These are phyloP conservation scores for Dromiciops gliroides DNA, from an alignment of 2,113 vertebrate genomes.

Conservation along the genomic window DNA sequence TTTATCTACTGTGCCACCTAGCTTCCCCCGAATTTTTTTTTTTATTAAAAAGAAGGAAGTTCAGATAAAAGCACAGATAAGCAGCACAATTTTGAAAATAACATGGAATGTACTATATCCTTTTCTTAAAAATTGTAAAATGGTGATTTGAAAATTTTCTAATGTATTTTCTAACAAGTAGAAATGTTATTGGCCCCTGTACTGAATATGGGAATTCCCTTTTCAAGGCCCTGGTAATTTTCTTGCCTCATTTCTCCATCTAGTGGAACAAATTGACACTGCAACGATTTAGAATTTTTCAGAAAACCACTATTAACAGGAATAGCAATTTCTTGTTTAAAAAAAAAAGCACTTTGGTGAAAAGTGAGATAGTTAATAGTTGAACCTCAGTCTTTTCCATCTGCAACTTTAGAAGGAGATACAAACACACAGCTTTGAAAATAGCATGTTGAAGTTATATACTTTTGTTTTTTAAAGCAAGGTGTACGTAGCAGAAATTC, in stretches of 20 bases:
- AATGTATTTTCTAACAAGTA: slow-evolving; percentile 11
- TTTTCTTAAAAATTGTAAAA: not conserved
- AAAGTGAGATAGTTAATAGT: not conserved
- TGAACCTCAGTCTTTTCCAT: not conserved
- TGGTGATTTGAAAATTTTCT: not conserved
- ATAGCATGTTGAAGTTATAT: not conserved
- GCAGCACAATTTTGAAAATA: not conserved
- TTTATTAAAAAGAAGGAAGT: too few species aligned
- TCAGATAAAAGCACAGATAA: not conserved
- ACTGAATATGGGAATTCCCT: not conserved
- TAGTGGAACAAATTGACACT: slow-evolving; percentile 50
- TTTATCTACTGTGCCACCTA: too few species aligned
- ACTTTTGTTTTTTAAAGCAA: not conserved
- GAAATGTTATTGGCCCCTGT: not conserved
- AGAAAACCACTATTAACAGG: not conserved
- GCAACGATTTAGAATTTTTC: slow-evolving; percentile 5
- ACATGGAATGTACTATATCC: not conserved
- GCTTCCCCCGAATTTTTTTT: too few species aligned
- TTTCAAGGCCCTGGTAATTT: slow-evolving; percentile 23
- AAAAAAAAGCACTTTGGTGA: not conserved
- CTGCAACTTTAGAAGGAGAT: not conserved
- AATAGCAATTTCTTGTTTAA: not conserved
- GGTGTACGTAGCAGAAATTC: not conserved
- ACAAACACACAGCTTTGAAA: not conserved
- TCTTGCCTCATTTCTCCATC: slow-evolving; percentile 41